Evolutionary conservation across 2,888 invertebrate genomes (phyloP).

Genomic region (Marasmarcha lunaedactyla): DNA sequence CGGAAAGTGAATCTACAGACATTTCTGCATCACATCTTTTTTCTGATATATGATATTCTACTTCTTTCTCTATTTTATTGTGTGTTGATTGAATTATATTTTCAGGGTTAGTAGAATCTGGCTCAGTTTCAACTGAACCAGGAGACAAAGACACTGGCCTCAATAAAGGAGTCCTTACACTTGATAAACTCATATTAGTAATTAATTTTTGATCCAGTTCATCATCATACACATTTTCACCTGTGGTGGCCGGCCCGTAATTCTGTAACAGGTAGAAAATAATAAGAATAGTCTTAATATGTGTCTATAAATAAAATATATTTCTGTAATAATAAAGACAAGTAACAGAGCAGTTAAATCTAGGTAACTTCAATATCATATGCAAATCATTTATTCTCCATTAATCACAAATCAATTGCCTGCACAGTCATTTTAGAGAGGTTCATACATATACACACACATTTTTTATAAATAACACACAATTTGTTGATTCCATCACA

Average conservation of each 20-base stretch:
- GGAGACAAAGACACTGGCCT: slow-evolving; percentile 51
- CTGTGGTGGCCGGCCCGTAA: slow-evolving; percentile 69
- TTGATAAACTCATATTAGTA: slow-evolving; percentile 56
- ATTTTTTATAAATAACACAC: too few species aligned
- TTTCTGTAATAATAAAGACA: too few species aligned
- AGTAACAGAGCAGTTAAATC: too few species aligned
- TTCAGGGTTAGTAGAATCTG: slow-evolving; percentile 60
- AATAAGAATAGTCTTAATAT: too few species aligned
- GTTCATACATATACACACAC: too few species aligned
- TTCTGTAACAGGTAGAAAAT: slow-evolving; percentile 60
- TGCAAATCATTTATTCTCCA: too few species aligned
- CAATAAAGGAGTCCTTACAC: slow-evolving; percentile 55
- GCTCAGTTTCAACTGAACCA: slow-evolving; percentile 49
- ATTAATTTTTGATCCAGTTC: slow-evolving; percentile 61
- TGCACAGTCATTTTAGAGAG: too few species aligned
- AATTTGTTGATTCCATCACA: too few species aligned
- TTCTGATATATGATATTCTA: slow-evolving; percentile 52
- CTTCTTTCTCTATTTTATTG: slow-evolving; percentile 45
- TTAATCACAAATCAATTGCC: too few species aligned
- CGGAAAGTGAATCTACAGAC: slow-evolving; percentile 51
- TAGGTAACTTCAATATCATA: too few species aligned
- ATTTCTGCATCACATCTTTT: slow-evolving; percentile 47
- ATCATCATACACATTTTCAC: slow-evolving; percentile 58
- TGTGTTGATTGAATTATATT: slow-evolving; percentile 52
- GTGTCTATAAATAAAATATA: too few species aligned